phyloP scores from a whole-genome alignment of 2,113 vertebrate species.

The Pipa parva region DNA sequence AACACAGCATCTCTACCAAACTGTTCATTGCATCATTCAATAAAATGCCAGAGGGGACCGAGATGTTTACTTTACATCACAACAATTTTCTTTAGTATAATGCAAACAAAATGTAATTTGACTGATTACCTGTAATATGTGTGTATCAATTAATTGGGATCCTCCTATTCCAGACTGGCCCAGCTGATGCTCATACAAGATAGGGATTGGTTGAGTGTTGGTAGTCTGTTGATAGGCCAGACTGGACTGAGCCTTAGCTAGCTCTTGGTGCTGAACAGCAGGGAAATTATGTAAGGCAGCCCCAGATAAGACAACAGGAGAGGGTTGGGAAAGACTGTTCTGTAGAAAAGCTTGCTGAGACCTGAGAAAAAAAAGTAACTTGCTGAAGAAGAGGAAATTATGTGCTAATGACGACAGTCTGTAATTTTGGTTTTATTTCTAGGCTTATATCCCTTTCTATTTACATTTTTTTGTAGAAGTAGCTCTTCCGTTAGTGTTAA shows the following conservation, averaged over 20 bases:
- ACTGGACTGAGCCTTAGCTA: constrained; percentile 88
- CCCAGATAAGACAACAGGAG: constrained; percentile 87
- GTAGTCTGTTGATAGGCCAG: constrained; percentile 95
- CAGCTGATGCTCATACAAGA: constrained; percentile 91
- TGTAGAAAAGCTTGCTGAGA: constrained; percentile 98
- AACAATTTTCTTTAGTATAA: background rate
- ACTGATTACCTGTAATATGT: constrained; percentile 83
- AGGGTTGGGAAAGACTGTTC: constrained; percentile 89
- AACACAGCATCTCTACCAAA: no score
- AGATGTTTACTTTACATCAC: no score
- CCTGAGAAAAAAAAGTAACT: constrained; percentile 59
- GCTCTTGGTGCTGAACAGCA: constrained; percentile 85
- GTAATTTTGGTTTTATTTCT: no score
- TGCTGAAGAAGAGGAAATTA: no score
- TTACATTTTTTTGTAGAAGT: no score
- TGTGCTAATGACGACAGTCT: no score
- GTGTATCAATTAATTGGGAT: constrained; percentile 93
- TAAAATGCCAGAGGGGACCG: no score
- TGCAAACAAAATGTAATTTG: background rate
- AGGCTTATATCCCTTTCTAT: no score
- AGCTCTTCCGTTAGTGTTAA: no score
- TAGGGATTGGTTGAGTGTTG: constrained; percentile 91
- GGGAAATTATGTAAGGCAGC: constrained; percentile 91
- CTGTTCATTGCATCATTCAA: no score
- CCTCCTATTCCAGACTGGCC: constrained; percentile 90